Evolutionary conservation across 1,140 invertebrate species (phyloP), one percentile per base, ranked within the genome.

Genomic region (Eufriesea mexicana): DNA sequence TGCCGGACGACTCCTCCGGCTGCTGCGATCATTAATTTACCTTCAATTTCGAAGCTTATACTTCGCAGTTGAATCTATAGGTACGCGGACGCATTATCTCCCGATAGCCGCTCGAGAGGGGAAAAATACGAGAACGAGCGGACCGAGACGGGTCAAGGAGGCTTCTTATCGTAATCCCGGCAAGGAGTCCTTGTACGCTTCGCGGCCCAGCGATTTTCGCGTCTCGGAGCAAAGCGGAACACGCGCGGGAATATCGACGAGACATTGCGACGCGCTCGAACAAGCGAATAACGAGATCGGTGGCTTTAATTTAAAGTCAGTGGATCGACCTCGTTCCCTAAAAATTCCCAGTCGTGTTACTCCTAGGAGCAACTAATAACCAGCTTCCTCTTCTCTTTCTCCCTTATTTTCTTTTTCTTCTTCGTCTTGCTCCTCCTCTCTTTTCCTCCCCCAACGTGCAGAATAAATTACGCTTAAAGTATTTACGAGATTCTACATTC

Each of bases 11-110:
- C 78, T 73, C 80, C 73, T 77, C 84, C 71, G 71, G 25, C 71
- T 73, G 84, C 76, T 80, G 61, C 81, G 89, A 90, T 90, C 89
- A 90, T 90, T 90, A 90, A 90, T 90, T 90, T 81, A 85, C 79
- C 83, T 86, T 61, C 81, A 86, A 88, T 90, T 88, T 86, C 81
- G 61, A 78, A 67, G 80, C 77, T 88, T 78, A 84, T 86, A 82
- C 57, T 66, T 78, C 55, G 8, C 76, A 64, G 59, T 16, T 9
- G 49, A 55, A 85, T 51, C 78, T 57, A 57, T 59, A 55, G 54
- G 28, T 47, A 18, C 49, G 23, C 14, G n/a, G 16, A 35, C 16
- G 59, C 72, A 71, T 84, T 79, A 86, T 87, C 76, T 79, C 61
- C 28, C 18, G 51, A 23, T 12, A n/a, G n/a, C 6, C n/a, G 57